Evolutionary conservation across 2,113 vertebrate species (phyloP).

Genomic region (Poeciliopsis prolifica): DNA sequence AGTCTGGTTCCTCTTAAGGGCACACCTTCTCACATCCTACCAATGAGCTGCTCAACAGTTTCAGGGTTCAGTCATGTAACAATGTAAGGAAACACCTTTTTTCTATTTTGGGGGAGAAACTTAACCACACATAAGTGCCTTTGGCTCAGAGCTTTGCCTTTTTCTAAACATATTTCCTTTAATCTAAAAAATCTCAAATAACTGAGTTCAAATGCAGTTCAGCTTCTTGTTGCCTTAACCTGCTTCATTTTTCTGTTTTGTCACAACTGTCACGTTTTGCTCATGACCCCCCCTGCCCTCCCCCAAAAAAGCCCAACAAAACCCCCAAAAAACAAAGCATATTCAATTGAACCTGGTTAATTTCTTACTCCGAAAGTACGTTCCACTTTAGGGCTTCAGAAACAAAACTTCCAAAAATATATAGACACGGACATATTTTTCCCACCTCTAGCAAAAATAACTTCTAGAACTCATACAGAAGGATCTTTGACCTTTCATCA

Average conservation of each 20-base stretch:
- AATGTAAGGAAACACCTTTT: slow-evolving; percentile 28
- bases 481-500: no score
- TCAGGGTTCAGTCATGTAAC: slow-evolving; percentile 31
- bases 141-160: slow-evolving; percentile 1
- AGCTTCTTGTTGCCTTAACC: background rate
- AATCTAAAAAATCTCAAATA: slow-evolving; percentile 3
- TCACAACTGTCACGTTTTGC: slow-evolving; percentile 9
- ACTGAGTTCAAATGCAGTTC: slow-evolving; percentile 13
- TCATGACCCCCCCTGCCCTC: background rate
- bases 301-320: no score
- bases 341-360: slow-evolving; percentile 5
- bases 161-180: slow-evolving; percentile 1
- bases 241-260: slow-evolving; percentile 9
- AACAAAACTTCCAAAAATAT: background rate
- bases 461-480: no score
- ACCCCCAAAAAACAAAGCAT: slow-evolving; percentile 1
- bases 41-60: slow-evolving; percentile 19
- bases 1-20: slow-evolving; percentile 64
- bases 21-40: slow-evolving; percentile 54
- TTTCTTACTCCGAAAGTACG: slow-evolving; percentile 5
- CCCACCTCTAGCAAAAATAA: no score
- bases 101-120: background rate
- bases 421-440: no score
- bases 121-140: slow-evolving; percentile 11
- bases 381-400: background rate